Base-by-base conservation (phyloP, 2,797 vertebrate genomes). In the Vireo griseus region DNA sequence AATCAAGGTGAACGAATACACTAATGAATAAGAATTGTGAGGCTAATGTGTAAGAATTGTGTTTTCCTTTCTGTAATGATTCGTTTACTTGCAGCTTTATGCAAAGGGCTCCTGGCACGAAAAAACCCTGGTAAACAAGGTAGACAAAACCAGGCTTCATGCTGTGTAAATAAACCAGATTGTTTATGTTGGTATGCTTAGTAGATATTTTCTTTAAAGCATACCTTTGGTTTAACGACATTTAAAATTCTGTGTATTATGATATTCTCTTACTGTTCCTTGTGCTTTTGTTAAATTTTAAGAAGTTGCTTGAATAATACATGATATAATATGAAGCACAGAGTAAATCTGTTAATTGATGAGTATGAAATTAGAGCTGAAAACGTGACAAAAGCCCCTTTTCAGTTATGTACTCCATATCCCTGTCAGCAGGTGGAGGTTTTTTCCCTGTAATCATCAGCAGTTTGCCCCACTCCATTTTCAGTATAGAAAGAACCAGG, bases 251-350 rank as follows among this genome's bases (percentile, higher is more conserved):
- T 6, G 3, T 37, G n/a, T 79, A 78, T 94, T 59, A 54, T 48
- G 40, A 55, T 37, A 90, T 76, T 79, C 71, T 81, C 31, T 9
- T 75, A 58, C 54, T 9, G 2, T 67, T 94, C 62, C 42, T 85
- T 50, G 57, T 47, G 67, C 47, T 93, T 95, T 92, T 95, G 88
- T 92, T 92, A 94, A 94, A 88, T 75, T 96, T 86, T 94, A 80
- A 95, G 85, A 83, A 90, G 79, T 37, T 91, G 42, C 29, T 81
- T 97, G 87, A 96, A 97, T 95, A 95, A 96, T 92, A 42, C 82
- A 96, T 96, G 75, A 40, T 91, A 84, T 63, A 59, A 40, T 81
- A 44, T 4, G 55, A 95, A 94, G 76, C 59, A 91, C 24, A 76
- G 52, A 73, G 63, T 55, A 91, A 84, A 91, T 94, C 62, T 94